Conservation (phyloP, 2,888 invertebrate genomes). For the Zygaena filipendulae region DNA sequence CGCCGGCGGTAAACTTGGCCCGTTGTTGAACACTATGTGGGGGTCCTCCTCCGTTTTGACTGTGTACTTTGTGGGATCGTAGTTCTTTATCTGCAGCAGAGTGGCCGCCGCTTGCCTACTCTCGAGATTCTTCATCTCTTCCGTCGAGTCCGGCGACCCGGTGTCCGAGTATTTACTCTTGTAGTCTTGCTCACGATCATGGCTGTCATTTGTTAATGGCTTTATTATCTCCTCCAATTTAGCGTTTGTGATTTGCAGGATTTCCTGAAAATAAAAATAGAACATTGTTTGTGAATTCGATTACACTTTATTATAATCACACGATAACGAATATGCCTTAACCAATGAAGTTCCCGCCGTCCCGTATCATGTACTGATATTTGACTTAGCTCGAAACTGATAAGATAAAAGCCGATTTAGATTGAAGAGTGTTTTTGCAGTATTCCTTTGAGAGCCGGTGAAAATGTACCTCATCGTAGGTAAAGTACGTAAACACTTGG, state of each 20-base stretch:
- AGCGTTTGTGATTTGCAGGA: slow-evolving; percentile 65
- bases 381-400: slow-evolving; percentile 35
- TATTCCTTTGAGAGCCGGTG: slow-evolving; percentile 38
- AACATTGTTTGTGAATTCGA: slow-evolving; percentile 37
- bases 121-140: slow-evolving; percentile 64
- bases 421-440: slow-evolving; percentile 43
- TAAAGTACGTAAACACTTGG: slow-evolving; percentile 1
- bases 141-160: slow-evolving; percentile 61
- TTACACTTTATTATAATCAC: slow-evolving; percentile 32
- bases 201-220: slow-evolving; percentile 44
- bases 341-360: slow-evolving; percentile 48
- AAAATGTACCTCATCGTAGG: slow-evolving; percentile 43
- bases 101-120: slow-evolving; percentile 64
- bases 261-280: slow-evolving; percentile 61
- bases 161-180: slow-evolving; percentile 52
- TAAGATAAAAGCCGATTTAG: slow-evolving; percentile 50
- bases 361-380: slow-evolving; percentile 47
- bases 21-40: slow-evolving; percentile 69
- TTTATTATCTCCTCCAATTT: slow-evolving; percentile 70
- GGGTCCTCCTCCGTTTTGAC: slow-evolving; percentile 56
- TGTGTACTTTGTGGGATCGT: slow-evolving; percentile 58
- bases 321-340: slow-evolving; percentile 44
- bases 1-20: slow-evolving; percentile 64
- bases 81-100: slow-evolving; percentile 61
- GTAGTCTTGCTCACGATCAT: slow-evolving; percentile 34